Base-by-base conservation (phyloP, 1,140 invertebrate species). In the Mercenaria mercenaria region DNA sequence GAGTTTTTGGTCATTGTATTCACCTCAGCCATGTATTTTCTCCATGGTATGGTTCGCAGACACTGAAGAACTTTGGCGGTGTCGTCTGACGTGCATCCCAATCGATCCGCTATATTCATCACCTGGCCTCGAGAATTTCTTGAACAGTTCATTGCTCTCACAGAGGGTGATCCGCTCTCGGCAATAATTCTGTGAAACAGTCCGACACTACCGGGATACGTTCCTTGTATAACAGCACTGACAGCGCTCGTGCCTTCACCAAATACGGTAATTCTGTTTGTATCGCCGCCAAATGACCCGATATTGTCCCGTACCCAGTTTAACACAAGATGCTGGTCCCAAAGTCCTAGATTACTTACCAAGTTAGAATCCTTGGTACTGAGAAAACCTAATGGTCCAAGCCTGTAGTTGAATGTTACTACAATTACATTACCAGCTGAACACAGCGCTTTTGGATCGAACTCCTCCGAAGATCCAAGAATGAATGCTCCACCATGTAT, bases 401-500 rank as follows among this genome's bases (percentile, higher is more conserved):
- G 97, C 81, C 99, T 97, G 95, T 99, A 99, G 94, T 96, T 90
- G 1, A 93, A 59, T 20, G 91, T 87, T 2, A 99, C 98, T 84
- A 99, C 96, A 59, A 99, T 98, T n/a, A 99, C 97, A 93, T 99
- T 97, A 52, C 91, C 91, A 41, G 91, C 87, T 18, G 98, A 97
- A 0, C 98, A 98, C 37, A 99, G 96, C 92, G 96, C 6, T 0
- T 64, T 95, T 85, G 97, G 98, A 96, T 99, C 98, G 95, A 99
- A 99, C 15, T 99, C 97, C 95, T 99, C 99, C 32, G 98, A 98
- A 23, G 98, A 98, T 39, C 99, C 98, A 41, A 37, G n/a, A 95
- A 98, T 98, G 96, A 99, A 99, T 8, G 98, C 98, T 72, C 99
- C 99, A 59, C 99, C 99, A 95, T 98, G 99, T 88, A 99, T 98